Percentiles rank a stretch among this genome's conserved stretches.
phyloP scores from a whole-genome alignment of 1,140 invertebrate genomes.

The Lepidurus arcticus region DNA sequence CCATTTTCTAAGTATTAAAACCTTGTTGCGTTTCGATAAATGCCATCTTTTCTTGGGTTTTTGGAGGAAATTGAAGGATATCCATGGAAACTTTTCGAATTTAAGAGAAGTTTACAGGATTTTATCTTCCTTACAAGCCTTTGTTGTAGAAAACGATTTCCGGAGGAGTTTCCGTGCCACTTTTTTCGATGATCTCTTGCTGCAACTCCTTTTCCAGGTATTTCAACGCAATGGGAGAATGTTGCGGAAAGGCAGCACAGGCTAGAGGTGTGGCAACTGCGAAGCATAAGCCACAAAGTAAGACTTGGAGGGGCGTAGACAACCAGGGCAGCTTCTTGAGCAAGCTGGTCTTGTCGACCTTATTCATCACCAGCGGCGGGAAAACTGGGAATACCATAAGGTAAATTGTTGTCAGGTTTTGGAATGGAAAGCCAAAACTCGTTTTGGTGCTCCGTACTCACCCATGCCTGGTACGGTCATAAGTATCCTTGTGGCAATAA shows the following conservation, averaged over 20 bases:
- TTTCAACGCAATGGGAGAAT: conserved; percentile 22
- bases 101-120: no score
- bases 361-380: conserved; percentile 40
- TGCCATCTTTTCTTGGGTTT: conserved; percentile 15
- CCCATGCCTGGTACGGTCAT: conserved; percentile 49
- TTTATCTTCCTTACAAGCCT: not conserved
- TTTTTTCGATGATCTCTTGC: not conserved
- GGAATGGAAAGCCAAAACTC: not conserved
- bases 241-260: conserved; percentile 40
- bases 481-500: conserved; percentile 50
- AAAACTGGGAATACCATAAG: conserved; percentile 34
- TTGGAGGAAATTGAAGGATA: no score
- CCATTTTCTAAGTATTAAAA: not conserved
- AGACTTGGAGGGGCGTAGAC: conserved; percentile 39
- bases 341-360: conserved; percentile 39
- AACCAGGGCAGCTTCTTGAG: conserved; percentile 39
- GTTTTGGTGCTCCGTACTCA: not conserved
- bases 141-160: conserved; percentile 13
- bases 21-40: not conserved
- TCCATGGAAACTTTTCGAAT: no score
- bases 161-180: not conserved
- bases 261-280: conserved; percentile 39
- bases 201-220: not conserved
- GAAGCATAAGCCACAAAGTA: conserved; percentile 29
- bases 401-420: not conserved